Percentiles rank a stretch among this genome's conserved stretches.
Conservation (phyloP, 2,888 invertebrate species). For the Pandemis corylana region DNA sequence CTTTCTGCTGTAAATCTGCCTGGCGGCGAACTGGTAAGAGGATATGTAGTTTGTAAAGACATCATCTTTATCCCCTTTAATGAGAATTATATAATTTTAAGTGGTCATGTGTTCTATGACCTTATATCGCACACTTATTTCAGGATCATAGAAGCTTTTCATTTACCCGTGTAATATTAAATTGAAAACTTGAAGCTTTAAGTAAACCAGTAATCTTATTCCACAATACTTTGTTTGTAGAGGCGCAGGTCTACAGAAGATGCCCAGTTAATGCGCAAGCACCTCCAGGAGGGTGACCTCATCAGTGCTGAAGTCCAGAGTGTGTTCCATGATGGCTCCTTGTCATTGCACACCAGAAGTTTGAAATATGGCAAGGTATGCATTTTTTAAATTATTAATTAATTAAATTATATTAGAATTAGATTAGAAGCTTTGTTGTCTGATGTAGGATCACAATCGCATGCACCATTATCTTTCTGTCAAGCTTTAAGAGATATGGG, state of each 20-base stretch:
- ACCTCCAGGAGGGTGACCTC: conserved; percentile 97
- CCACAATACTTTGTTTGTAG: conserved; percentile 65
- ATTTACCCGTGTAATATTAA: too few relatives aligned
- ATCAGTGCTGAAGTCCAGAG: conserved; percentile 99
- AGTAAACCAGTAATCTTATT: background rate
- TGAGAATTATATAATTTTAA: too few relatives aligned
- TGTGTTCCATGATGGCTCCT: conserved; percentile 94
- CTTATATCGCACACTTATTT: too few relatives aligned
- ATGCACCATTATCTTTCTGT: too few relatives aligned
- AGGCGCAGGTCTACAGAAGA: conserved; percentile 97
- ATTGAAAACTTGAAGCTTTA: background rate
- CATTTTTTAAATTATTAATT: too few relatives aligned
- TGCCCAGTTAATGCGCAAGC: conserved; percentile 98
- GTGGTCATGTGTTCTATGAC: too few relatives aligned
- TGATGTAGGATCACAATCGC: too few relatives aligned
- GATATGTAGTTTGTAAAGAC: background rate
- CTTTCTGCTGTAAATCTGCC: conserved; percentile 98
- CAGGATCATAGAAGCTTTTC: too few relatives aligned
- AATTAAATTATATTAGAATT: too few relatives aligned
- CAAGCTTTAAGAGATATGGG: too few relatives aligned
- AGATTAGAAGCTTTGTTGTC: too few relatives aligned
- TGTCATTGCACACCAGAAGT: conserved; percentile 97
- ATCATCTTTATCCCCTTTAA: too few relatives aligned
- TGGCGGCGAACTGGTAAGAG: conserved; percentile 95
- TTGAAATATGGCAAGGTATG: conserved; percentile 97